phyloP scores from a whole-genome alignment of 1,140 invertebrate species.

The Ips typographus region DNA sequence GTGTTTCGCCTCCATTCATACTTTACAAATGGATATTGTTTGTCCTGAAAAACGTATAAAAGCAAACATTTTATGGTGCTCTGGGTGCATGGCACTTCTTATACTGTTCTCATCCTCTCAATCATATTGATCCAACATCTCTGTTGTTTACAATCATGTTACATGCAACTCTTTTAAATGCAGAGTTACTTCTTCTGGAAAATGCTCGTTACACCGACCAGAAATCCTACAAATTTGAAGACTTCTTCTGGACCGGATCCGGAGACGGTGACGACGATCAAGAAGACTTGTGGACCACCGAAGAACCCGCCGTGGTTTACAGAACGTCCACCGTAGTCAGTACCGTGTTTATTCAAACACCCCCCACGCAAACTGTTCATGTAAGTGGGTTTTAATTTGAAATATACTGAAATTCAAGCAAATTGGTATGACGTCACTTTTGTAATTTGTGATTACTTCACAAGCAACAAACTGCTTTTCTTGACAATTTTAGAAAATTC shows the following conservation, averaged over 20 bases:
- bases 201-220: conserved; percentile 44
- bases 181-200: conserved; percentile 48
- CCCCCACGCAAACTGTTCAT: conserved; percentile 35
- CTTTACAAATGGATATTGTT: no score
- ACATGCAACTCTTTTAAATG: no score
- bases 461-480: background rate
- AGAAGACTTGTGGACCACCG: conserved; percentile 46
- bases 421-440: background rate
- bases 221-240: conserved; percentile 68
- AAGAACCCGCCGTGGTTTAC: conserved; percentile 50
- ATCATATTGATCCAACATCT: no score
- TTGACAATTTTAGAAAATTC: no score
- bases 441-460: background rate
- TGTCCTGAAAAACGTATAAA: no score
- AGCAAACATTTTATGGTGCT: no score
- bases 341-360: conserved; percentile 59
- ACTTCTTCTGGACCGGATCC: conserved; percentile 84
- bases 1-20: no score
- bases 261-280: conserved; percentile 67
- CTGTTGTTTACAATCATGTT: no score
- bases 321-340: conserved; percentile 62
- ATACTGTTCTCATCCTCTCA: no score
- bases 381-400: background rate
- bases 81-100: no score
- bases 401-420: background rate